Percentiles rank a stretch among this genome's conserved stretches.
phyloP scores from a whole-genome alignment of 2,113 vertebrate species.

The Marmota monax region DNA sequence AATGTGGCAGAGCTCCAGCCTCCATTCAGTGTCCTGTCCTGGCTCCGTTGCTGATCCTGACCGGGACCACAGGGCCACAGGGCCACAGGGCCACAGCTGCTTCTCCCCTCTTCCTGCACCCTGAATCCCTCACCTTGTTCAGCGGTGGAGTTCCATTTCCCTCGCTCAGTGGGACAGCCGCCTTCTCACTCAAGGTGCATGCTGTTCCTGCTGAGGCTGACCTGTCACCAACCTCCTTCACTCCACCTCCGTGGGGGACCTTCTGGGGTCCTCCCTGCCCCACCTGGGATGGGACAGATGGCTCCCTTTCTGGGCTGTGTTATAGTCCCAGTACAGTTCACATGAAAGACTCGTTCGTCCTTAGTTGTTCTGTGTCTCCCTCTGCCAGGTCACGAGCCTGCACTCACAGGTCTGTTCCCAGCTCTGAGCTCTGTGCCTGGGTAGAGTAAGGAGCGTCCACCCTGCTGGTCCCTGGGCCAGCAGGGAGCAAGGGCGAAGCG shows the following conservation, averaged over 20 bases:
- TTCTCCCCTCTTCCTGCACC: neutral
- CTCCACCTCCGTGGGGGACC: neutral
- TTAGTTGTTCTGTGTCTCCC: neutral
- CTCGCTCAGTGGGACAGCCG: neutral
- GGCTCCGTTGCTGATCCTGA: too few species aligned
- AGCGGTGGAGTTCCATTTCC: accelerated
- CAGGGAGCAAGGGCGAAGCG: neutral
- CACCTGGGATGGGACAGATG: neutral
- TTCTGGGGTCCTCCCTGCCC: accelerated
- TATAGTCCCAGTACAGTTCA: accelerated
- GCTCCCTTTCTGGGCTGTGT: neutral
- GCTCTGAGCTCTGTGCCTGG: accelerated
- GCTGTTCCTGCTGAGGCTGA: neutral
- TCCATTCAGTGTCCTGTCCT: neutral
- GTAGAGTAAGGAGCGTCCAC: accelerated
- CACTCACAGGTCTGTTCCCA: neutral
- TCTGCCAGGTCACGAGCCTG: neutral
- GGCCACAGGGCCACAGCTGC: too few species aligned
- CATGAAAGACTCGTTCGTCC: too few species aligned
- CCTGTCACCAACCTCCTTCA: neutral
- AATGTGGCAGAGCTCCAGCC: accelerated
- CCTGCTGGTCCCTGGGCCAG: neutral
- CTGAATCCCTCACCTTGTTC: accelerated
- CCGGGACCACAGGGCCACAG: neutral
- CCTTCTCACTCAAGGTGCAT: accelerated